Percentiles rank a stretch among this genome's conserved stretches.
phyloP scores from a whole-genome alignment of 2,113 vertebrate genomes.

The Microtus montanus region DNA sequence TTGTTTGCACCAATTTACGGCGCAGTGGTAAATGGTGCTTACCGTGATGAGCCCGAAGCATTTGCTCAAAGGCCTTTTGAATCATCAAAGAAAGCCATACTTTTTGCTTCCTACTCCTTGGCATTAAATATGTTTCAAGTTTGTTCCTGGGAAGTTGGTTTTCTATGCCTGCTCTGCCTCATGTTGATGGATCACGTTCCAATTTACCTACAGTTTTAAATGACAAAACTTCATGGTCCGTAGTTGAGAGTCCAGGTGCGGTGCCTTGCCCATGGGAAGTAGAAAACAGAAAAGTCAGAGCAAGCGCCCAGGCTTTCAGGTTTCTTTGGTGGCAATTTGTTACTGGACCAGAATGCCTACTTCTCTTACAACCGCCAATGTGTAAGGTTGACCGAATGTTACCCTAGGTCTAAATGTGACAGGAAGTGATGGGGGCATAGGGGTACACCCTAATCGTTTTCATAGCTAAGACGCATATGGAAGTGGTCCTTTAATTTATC shows the following conservation, averaged over 20 bases:
- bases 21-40: not conserved
- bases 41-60: not conserved
- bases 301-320: not conserved
- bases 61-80: not conserved
- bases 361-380: not conserved
- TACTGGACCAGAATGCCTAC: not conserved
- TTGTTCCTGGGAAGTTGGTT: not conserved
- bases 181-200: not conserved
- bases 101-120: not conserved
- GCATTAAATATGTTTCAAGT: not conserved
- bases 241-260: not conserved
- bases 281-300: not conserved
- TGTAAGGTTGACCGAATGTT: not conserved
- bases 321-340: not conserved
- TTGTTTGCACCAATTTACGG: not conserved
- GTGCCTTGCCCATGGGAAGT: not conserved
- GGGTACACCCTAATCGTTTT: not conserved
- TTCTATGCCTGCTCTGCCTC: not conserved
- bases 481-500: not conserved
- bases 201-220: conserved; percentile 7
- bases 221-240: not conserved
- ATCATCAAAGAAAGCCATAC: not conserved
- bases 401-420: not conserved
- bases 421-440: not conserved
- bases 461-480: not conserved